These are phyloP conservation scores for Heterocephalus glaber DNA, from an alignment of 2,113 vertebrate species.

Conservation along the genomic window DNA sequence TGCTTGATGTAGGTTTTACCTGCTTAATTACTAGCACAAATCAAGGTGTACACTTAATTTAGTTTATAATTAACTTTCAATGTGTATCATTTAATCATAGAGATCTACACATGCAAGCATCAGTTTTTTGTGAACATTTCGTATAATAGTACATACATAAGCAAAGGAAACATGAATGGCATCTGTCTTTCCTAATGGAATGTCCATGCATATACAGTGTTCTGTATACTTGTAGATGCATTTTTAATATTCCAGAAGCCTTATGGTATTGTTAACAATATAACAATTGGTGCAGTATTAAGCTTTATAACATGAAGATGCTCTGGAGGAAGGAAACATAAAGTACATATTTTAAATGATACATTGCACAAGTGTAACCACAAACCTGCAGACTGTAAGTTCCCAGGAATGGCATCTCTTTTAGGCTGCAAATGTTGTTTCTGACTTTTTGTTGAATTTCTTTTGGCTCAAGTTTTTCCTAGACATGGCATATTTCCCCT, in stretches of 20 bases:
- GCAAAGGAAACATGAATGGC: constrained; percentile 18
- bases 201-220: constrained; percentile 1
- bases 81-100: constrained; percentile 65
- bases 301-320: not conserved
- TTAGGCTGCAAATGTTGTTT: not conserved
- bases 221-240: not conserved
- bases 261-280: not conserved
- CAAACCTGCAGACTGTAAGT: not conserved
- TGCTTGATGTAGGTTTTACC: constrained; percentile 55
- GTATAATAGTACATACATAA: constrained; percentile 25
- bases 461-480: not conserved
- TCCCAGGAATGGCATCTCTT: not conserved
- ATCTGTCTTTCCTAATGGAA: not conserved
- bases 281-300: not conserved
- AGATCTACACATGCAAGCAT: constrained; percentile 60
- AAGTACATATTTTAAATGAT: not conserved
- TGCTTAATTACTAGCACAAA: constrained; percentile 61
- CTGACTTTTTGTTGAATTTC: not conserved
- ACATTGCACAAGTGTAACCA: not conserved
- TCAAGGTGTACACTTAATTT: constrained; percentile 70
- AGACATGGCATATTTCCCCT: not conserved
- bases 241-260: not conserved
- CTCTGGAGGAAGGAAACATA: not conserved
- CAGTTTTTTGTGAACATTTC: constrained; percentile 49
- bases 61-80: not conserved